Conservation (phyloP, 2,888 invertebrate species). For the Hipparchia sbordonii region DNA sequence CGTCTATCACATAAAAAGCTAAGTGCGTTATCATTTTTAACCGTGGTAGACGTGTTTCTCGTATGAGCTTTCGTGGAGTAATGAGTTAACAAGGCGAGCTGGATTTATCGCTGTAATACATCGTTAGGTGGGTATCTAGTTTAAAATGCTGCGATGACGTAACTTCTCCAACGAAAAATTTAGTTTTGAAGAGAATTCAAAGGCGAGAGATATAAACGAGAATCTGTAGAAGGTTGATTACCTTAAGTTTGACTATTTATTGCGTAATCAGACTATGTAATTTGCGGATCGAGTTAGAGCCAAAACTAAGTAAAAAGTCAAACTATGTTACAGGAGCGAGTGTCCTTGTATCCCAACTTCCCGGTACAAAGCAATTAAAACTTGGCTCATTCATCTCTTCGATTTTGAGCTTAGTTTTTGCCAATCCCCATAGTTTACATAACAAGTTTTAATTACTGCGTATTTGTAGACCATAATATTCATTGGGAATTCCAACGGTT, state of each 20-base stretch:
- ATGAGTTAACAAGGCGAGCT: too few relatives aligned
- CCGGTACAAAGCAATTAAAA: slow-evolving; percentile 66
- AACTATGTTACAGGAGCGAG: slow-evolving; percentile 9
- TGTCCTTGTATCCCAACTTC: slow-evolving; percentile 16
- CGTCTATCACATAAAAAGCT: too few relatives aligned
- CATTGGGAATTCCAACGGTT: slow-evolving; percentile 9
- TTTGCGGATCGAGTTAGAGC: slow-evolving; percentile 10
- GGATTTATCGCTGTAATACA: too few relatives aligned
- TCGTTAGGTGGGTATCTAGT: too few relatives aligned
- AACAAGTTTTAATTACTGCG: slow-evolving; percentile 67
- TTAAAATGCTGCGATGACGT: too few relatives aligned
- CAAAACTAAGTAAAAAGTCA: slow-evolving; percentile 20
- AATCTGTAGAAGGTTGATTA: background rate
- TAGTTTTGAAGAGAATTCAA: background rate
- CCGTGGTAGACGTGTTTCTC: too few relatives aligned
- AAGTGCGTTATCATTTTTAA: too few relatives aligned
- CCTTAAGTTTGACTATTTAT: slow-evolving; percentile 10
- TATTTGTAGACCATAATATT: slow-evolving; percentile 24
- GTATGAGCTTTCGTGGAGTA: too few relatives aligned
- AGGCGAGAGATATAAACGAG: background rate
- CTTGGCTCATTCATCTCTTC: slow-evolving; percentile 65
- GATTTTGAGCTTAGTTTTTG: slow-evolving; percentile 63
- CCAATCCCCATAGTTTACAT: slow-evolving; percentile 57
- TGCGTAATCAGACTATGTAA: slow-evolving; percentile 1
- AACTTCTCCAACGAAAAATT: background rate